Base-by-base conservation (phyloP, 2,888 invertebrate species). In the Fragum sueziense region DNA sequence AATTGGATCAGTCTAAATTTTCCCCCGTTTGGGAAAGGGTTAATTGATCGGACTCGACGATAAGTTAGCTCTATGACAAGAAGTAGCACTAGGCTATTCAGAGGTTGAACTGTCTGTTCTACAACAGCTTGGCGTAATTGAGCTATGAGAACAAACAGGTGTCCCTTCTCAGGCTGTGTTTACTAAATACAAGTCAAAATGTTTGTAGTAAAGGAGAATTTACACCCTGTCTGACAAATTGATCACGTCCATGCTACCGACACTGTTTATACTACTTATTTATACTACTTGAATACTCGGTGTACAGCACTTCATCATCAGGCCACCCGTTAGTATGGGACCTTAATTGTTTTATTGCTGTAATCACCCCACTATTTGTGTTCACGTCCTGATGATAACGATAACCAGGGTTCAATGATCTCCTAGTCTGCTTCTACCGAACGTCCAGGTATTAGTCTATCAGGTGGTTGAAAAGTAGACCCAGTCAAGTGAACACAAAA, bases 171-270 rank as follows among this genome's bases (percentile, higher is more conserved):
- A 76, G 61, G 70, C 51, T 62, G 25, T 34, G 62, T 62, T 76
- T 76, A 70, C 70, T 62, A 76, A 76, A 70, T 70, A 70, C 9
- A 57, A 62, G 62, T 70, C 54, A 29, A 51, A 54, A 54, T 33
- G 70, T 70, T 70, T 76, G 70, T 76, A 70, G 70, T 65, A 70
- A 41, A 34, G 62, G 65, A 51, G 47, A 31, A n/a, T 65, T 29
- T 70, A 54, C 41, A 65, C 70, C 65, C 52, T 22, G 34, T 25
- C 54, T 54, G 70, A 62, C 62, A 51, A 70, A 76, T 51, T 33
- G 29, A 31, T 61, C 62, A 37, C 65, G 76, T 70, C 76, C 51
- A 65, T 22, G 11, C n/a, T 62, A 70, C 62, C 62, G 70, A 70
- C 70, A 76, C 76, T 70, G 47, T 76, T 76, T 76, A 76, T 47